Evolutionary conservation across 2,888 invertebrate genomes (phyloP).

Genomic region (Coelinius sp.): DNA sequence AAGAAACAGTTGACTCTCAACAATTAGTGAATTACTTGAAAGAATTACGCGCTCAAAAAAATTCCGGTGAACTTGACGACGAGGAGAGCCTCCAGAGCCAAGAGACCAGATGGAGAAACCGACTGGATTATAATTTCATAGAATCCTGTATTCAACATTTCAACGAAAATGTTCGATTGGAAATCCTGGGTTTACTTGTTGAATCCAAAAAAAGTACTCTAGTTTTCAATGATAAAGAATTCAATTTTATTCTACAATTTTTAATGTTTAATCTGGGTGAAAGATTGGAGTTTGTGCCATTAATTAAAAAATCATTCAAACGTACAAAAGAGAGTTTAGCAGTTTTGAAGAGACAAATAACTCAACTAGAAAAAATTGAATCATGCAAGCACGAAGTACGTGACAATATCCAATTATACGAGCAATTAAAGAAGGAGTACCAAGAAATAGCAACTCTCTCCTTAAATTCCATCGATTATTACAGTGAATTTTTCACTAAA

Average conservation of each 20-base stretch:
- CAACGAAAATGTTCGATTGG: slow-evolving; percentile 78
- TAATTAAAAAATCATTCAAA: slow-evolving; percentile 77
- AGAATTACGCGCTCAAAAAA: slow-evolving; percentile 50
- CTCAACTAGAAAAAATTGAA: slow-evolving; percentile 51
- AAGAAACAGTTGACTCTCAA: not conserved
- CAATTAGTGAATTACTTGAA: slow-evolving; percentile 33
- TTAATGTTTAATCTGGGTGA: slow-evolving; percentile 80
- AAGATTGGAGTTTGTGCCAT: slow-evolving; percentile 78
- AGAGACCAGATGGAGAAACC: slow-evolving; percentile 72
- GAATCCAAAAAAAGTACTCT: slow-evolving; percentile 84
- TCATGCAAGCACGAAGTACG: slow-evolving; percentile 41
- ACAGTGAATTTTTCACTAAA: slow-evolving; percentile 71
- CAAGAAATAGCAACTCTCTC: slow-evolving; percentile 56
- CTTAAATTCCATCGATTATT: slow-evolving; percentile 60
- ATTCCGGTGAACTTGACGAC: slow-evolving; percentile 55
- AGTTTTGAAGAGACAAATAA: slow-evolving; percentile 53
- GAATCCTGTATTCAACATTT: slow-evolving; percentile 74
- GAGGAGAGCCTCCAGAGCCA: slow-evolving; percentile 48
- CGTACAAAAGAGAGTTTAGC: slow-evolving; percentile 72
- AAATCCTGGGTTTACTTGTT: slow-evolving; percentile 79
- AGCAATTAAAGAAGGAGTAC: slow-evolving; percentile 36
- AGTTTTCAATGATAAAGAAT: slow-evolving; percentile 75
- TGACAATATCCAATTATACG: slow-evolving; percentile 37
- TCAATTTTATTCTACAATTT: slow-evolving; percentile 77
- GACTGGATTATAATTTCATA: slow-evolving; percentile 73